Conservation (phyloP, 2,888 invertebrate genomes). For the Acronicta aceris region DNA sequence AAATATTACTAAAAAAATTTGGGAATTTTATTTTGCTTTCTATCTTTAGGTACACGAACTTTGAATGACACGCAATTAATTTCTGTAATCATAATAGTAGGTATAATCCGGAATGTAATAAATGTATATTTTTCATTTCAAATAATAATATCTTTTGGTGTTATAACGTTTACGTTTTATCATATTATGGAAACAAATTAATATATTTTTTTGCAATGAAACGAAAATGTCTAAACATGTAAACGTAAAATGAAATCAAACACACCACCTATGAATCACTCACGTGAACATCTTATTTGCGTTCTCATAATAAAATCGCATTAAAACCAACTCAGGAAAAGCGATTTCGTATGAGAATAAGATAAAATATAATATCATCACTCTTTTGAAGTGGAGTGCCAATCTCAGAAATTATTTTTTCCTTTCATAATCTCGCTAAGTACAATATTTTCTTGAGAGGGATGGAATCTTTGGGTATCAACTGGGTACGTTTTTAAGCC, state of each 20-base stretch:
- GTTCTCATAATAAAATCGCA: conserved; percentile 60
- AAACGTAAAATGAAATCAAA: conserved; percentile 57
- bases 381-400: conserved; percentile 64
- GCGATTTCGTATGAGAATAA: conserved; percentile 61
- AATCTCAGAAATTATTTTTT: conserved; percentile 71
- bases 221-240: conserved; percentile 34
- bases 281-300: conserved; percentile 59
- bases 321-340: conserved; percentile 63
- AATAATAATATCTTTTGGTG: conserved; percentile 1
- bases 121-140: conserved; percentile 11
- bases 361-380: conserved; percentile 59
- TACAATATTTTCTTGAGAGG: conserved; percentile 65
- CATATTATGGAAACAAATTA: conserved; percentile 11
- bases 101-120: conserved; percentile 11
- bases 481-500: conserved; percentile 58
- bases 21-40: conserved; percentile 43
- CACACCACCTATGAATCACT: conserved; percentile 40
- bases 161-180: conserved; percentile 12
- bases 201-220: conserved; percentile 17
- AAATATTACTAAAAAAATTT: conserved; percentile 78
- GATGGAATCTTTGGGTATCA: conserved; percentile 57
- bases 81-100: too few relatives aligned
- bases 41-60: not conserved
- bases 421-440: conserved; percentile 65
- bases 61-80: too few relatives aligned